Percentiles rank a stretch among this genome's conserved stretches.
phyloP scores from a whole-genome alignment of 2,888 invertebrate species.

The Spodoptera littoralis region DNA sequence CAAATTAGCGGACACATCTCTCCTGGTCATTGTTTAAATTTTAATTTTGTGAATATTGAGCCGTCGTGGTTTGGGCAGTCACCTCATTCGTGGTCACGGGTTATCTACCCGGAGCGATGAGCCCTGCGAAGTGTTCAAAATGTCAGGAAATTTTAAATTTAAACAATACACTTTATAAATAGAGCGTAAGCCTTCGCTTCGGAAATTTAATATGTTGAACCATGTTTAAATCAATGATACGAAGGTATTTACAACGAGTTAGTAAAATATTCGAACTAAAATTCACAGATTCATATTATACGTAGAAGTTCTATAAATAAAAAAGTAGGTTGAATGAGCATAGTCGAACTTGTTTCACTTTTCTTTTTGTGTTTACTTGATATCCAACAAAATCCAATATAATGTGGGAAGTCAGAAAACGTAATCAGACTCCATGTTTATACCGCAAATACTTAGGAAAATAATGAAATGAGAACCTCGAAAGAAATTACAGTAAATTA shows the following conservation, averaged over 20 bases:
- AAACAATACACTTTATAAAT: constrained; percentile 39
- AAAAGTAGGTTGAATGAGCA: neutral
- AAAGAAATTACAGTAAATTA: constrained; percentile 65
- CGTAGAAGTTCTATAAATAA: no score
- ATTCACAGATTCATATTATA: no score
- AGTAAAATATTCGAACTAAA: neutral
- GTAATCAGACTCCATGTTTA: constrained; percentile 47
- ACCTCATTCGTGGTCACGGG: constrained; percentile 47
- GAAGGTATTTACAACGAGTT: constrained; percentile 8
- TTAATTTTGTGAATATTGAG: constrained; percentile 48
- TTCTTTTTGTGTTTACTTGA: constrained; percentile 26
- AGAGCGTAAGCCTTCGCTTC: constrained; percentile 5
- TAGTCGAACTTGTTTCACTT: constrained; percentile 8
- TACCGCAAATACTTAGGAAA: constrained; percentile 46
- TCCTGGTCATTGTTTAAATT: constrained; percentile 27
- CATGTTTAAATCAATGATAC: constrained; percentile 10
- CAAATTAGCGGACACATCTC: constrained; percentile 19
- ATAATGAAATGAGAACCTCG: constrained; percentile 51
- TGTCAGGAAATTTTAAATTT: constrained; percentile 42
- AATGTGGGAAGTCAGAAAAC: constrained; percentile 34
- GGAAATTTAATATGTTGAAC: constrained; percentile 10
- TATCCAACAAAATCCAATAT: constrained; percentile 20
- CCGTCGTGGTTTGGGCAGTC: constrained; percentile 33
- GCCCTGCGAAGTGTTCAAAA: constrained; percentile 29
- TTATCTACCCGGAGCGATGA: constrained; percentile 37